Evolutionary conservation across 2,113 vertebrate genomes (phyloP), one percentile per base, ranked within the genome.

Genomic region (Oncorhynchus kisutch): DNA sequence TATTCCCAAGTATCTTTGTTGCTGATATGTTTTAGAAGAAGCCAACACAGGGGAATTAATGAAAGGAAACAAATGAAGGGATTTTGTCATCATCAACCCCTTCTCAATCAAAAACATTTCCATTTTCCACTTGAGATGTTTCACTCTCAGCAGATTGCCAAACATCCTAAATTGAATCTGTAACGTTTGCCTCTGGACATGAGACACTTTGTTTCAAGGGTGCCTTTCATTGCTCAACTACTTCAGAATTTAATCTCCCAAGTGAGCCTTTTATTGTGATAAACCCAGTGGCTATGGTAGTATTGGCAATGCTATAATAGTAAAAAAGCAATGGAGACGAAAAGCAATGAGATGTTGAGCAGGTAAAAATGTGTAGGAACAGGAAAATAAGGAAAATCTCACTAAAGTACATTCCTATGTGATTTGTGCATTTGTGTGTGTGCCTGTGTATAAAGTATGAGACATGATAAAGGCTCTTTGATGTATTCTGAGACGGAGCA

Each of bases 81-180:
- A 83, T 78, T 80, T 79, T 57, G 79, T 87, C 82, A 81, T 78
- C 83, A 82, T 77, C 29, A 72, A 51, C 66, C 72, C 78, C 77
- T 78, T 81, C 76, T 82, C 78, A 60, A 22, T 9, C 79, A 74
- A 70, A 73, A 68, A 69, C 16, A 81, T 76, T 77, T 71, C 73
- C 34, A 89, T 89, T 91, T 89, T 88, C 83, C 86, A 84, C 81
- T 87, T 64, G 68, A 87, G 64, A 73, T 81, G 75, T 78, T 89
- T 85, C 85, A 84, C 80, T 88, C 74, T 84, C 76, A 72, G 77
- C 74, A 77, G 77, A 84, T 77, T 87, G 83, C 79, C 72, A 85
- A 89, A 86, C 70, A 24, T 51, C 78, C 77, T 82, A 80, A 89
- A 90, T 91, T 88, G 85, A 89, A 89, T 89, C 70, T 72, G 74